Base-by-base conservation (phyloP, 92 coral and sea anemone species). In the Epizoanthus rinbou region DNA sequence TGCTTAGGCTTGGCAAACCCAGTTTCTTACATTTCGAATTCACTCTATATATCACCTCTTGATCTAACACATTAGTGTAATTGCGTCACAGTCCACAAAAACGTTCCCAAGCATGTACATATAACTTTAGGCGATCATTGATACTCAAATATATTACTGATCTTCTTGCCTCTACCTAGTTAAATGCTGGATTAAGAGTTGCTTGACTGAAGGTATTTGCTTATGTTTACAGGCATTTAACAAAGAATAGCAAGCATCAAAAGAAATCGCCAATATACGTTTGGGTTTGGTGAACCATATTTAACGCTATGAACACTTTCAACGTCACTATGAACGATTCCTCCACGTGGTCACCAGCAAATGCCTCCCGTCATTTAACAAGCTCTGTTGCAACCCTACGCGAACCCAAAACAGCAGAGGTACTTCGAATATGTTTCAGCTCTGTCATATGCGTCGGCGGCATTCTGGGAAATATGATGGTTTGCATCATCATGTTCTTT, bases 401-500 rank as follows among this genome's bases (percentile, higher is more conserved):
- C 64, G 95, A 93, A 69, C 97, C 95, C 69, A 76, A 79, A 59
- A 88, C 63, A 15, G 91, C 82, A 64, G 85, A 79, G 79, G 78
- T 86, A 8, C 81, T 91, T 68, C 93, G 90, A 54, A 80, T 89
- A 13, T 88, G 85, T 62, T 74, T 93, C 35, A 93, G 98, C 62
- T 92, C 95, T 3, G 50, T 91, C 9, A 93, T 93, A 88, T 91
- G 93, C 81, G 74, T 84, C 37, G 82, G 86, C 11, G 98, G 98
- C 11, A 80, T 91, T 66, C 80, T 91, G 71, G 98, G 98, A 23
- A 93, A 93, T 69, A 58, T 93, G 50, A 75, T 93, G 76, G 98
- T 93, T 56, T 75, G 92, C 28, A 85, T 93, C 16, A 89, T 91
- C 11, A 93, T 91, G 33, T 75, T 86, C 41, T 86, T 84, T 2